These are phyloP conservation scores for Parasteatoda lunata DNA, from an alignment of 2,888 invertebrate genomes.

Conservation along the genomic window DNA sequence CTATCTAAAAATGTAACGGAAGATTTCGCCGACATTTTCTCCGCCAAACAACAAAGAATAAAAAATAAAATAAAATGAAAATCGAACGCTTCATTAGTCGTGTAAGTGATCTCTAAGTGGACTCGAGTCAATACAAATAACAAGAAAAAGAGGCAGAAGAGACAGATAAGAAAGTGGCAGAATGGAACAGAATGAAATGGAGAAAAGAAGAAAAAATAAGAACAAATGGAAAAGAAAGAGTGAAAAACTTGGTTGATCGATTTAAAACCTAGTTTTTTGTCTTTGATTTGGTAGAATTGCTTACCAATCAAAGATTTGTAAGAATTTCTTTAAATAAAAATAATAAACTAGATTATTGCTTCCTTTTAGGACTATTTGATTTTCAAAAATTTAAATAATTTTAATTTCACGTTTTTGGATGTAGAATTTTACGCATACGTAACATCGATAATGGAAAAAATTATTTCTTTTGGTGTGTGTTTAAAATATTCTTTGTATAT, in stretches of 20 bases:
- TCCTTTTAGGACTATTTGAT: too few relatives aligned
- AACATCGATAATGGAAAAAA: too few relatives aligned
- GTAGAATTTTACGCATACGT: too few relatives aligned
- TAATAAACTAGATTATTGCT: too few relatives aligned
- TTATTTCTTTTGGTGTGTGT: too few relatives aligned
- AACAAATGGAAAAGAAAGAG: conserved; percentile 36
- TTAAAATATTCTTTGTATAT: too few relatives aligned
- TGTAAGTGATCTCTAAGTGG: conserved; percentile 68
- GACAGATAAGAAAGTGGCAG: conserved; percentile 49
- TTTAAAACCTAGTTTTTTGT: conserved; percentile 46
- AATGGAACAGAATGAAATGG: conserved; percentile 26
- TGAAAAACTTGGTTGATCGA: conserved; percentile 44
- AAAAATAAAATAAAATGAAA: conserved; percentile 29
- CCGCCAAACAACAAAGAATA: conserved; percentile 56
- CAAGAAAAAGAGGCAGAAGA: conserved; percentile 59
- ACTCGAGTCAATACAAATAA: conserved; percentile 65
- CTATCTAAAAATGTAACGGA: conserved; percentile 56
- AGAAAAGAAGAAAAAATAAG: conserved; percentile 24
- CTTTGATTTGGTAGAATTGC: not conserved
- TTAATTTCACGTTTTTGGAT: too few relatives aligned
- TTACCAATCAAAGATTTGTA: too few relatives aligned
- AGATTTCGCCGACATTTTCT: conserved; percentile 29
- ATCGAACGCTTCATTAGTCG: conserved; percentile 66
- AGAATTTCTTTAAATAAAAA: too few relatives aligned
- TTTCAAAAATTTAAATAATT: too few relatives aligned